Conservation (phyloP, 2,113 vertebrate species). For the Amblyornis subalaris region DNA sequence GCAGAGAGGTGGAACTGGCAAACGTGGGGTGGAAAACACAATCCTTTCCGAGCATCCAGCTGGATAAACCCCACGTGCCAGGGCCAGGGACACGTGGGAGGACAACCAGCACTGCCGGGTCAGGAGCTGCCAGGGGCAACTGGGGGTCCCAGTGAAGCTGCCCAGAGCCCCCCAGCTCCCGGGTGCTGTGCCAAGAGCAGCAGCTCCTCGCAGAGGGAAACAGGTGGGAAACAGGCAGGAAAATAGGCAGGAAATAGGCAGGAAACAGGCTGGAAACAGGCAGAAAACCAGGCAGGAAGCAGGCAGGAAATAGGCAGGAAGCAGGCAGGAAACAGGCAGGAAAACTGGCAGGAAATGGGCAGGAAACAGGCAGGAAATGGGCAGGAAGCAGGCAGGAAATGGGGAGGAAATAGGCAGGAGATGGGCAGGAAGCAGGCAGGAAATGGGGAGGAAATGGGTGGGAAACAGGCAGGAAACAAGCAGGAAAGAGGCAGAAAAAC, state of each 20-base stretch:
- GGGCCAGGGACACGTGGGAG: neutral
- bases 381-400: neutral
- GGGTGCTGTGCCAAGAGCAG: neutral
- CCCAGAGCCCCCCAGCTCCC: neutral
- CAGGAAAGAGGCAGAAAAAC: too few relatives aligned
- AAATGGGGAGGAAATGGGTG: neutral
- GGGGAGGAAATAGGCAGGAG: neutral
- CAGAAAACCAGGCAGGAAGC: neutral
- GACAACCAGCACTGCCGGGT: neutral
- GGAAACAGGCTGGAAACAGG: neutral
- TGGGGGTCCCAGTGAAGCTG: neutral
- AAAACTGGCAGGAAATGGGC: neutral
- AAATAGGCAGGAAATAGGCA: too few relatives aligned
- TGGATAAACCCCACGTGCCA: neutral
- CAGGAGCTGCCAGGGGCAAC: neutral
- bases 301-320: neutral
- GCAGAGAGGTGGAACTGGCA: neutral
- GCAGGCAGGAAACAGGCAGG: neutral
- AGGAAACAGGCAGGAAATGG: fast-evolving
- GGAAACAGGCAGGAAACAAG: neutral
- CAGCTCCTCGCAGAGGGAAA: neutral
- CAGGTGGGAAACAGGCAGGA: fast-evolving
- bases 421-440: fast-evolving
- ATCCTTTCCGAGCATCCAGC: neutral
- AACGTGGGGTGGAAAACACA: neutral